Evolutionary conservation across 2,113 vertebrate genomes (phyloP), one percentile per base, ranked within the genome.

Genomic region (Dermatemys mawii): DNA sequence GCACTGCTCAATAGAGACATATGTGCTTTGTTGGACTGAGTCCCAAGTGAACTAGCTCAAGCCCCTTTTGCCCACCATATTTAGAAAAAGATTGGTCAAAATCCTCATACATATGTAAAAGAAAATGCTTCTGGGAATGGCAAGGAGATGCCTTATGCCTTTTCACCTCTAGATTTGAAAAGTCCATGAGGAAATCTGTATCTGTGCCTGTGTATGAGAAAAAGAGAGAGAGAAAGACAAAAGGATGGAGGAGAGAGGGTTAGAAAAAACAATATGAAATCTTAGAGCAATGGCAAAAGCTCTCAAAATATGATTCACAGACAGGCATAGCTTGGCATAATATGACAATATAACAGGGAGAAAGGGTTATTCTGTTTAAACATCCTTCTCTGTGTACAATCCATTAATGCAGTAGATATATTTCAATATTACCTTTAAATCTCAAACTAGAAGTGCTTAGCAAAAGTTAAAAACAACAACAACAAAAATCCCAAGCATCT

Each of bases 391-490:
- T 32, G 78, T 48, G 92, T 89, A 87, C 38, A 90, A 91, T 87
- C 75, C 35, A 82, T 78, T 94, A 82, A 93, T 4, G 26, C 73
- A 89, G 70, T 57, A 82, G 49, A 55, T 83, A 26, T 93, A 87
- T 96, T 95, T 93, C 88, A 90, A 94, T 38, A 89, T 22, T 78
- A n/a, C 51, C 90, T 92, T 95, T 88, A 90, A 95, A 80, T 57
- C 50, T 81, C 89, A 80, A 88, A 78, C 57, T 90, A 51, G 67
- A 93, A 94, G 10, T 26, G 44, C 41, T 95, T 84, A 78, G 67
- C 82, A 89, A 1, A 17, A 93, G 32, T 91, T 75, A 53, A 29
- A 93, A 57, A 50, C 29, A 24, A 8, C 4, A 1, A 83, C 67
- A n/a, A n/a, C n/a, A 73, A 3, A 7, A 63, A 90, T 2, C 32